Base-by-base conservation (phyloP, 1,140 invertebrate genomes). In the Cydia splendana region DNA sequence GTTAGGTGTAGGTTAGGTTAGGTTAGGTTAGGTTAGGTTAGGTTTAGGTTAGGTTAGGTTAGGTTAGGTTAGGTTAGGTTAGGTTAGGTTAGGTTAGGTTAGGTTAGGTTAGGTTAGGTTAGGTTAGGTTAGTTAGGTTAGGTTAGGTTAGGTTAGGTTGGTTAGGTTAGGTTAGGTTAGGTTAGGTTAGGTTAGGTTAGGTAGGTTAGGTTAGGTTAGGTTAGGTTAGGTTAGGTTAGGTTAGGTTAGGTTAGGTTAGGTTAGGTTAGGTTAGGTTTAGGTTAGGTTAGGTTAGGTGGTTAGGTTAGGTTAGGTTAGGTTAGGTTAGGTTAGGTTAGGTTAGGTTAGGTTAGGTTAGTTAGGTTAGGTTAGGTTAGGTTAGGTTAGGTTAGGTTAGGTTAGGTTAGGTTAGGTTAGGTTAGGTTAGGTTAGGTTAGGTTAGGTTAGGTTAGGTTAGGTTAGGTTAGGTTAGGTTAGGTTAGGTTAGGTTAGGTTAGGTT, bases 161-260 rank as follows among this genome's bases (percentile, higher is more conserved):
- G 38, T 77, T 80, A 80, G 80, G 80, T 81, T 81, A 76, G 80
- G 80, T 81, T 81, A 78, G 80, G 80, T 82, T 82, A 79, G 80
- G 80, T 82, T 82, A 74, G 38, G 76, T 77, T 77, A 74, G 76
- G 76, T 77, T n/a, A n/a, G n/a, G n/a, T n/a, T n/a, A n/a, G n/a
- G n/a, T n/a, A n/a, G n/a, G n/a, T n/a, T n/a, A n/a, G 65, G 73
- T 69, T 77, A 74, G 65, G 76, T 69, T 77, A 74, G 74, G 76
- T 69, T 42, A 42, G 38, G 38, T 42, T 42, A 42, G 38, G 38
- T 42, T 42, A 42, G 38, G 38, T 42, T 42, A 42, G 73, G 76
- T 69, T 77, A 77, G 76, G 76, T 77, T 77, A 65, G 76, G 76
- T 77, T 77, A 77, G 69, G 73, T 77, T 42, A 42, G 38, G 38